phyloP scores from a whole-genome alignment of 1,140 invertebrate genomes.

The Heliconius melpomene region DNA sequence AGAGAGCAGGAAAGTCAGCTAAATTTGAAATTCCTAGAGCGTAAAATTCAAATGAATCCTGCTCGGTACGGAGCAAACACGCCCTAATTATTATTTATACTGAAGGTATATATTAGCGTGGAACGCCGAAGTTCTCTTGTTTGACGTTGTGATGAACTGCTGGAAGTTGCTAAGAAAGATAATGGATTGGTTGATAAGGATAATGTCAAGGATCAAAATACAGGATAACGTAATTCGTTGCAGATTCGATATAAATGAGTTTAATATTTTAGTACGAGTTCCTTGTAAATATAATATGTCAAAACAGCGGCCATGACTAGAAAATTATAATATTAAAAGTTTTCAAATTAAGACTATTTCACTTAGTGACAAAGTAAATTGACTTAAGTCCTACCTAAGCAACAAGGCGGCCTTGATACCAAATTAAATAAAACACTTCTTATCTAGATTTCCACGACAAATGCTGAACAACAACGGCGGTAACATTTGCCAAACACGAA shows the following conservation, averaged over 20 bases:
- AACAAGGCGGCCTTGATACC: slow-evolving; percentile 13
- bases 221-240: background rate
- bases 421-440: slow-evolving; percentile 21
- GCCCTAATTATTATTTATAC: slow-evolving; percentile 35
- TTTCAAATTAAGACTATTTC: background rate
- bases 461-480: slow-evolving; percentile 15
- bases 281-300: background rate
- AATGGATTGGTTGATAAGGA: slow-evolving; percentile 18
- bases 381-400: background rate
- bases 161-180: slow-evolving; percentile 14
- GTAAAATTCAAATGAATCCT: slow-evolving; percentile 39
- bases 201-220: background rate
- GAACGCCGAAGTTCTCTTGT: slow-evolving; percentile 15
- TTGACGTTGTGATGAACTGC: slow-evolving; percentile 27
- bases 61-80: slow-evolving; percentile 26
- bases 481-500: slow-evolving; percentile 25
- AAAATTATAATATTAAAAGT: background rate
- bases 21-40: slow-evolving; percentile 35
- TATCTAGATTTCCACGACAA: slow-evolving; percentile 28
- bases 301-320: background rate
- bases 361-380: background rate
- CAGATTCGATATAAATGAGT: background rate
- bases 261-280: background rate
- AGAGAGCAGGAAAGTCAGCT: slow-evolving; percentile 11
- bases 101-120: slow-evolving; percentile 35